Evolutionary conservation across 2,113 vertebrate species (phyloP).

Genomic region (Gallinago paraguaiae): DNA sequence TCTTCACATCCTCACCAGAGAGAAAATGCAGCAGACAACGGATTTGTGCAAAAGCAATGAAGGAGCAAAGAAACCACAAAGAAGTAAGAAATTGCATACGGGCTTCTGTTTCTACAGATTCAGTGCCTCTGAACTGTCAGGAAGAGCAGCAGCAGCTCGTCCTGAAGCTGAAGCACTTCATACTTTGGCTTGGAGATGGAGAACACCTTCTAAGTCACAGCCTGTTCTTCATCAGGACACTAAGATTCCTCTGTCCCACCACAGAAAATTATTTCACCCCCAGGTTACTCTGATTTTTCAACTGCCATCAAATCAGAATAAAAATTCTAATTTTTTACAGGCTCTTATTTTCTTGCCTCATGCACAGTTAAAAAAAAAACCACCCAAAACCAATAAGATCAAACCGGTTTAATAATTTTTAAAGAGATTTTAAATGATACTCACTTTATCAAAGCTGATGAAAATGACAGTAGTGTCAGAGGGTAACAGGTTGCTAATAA

Average conservation of each 20-base stretch:
- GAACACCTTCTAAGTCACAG: not conserved
- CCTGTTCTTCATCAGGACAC: not conserved
- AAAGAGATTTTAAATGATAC: constrained; percentile 72
- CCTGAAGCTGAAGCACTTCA: not conserved
- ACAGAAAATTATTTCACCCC: not conserved
- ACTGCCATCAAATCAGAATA: not conserved
- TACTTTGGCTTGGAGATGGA: not conserved
- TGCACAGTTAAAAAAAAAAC: constrained; percentile 1
- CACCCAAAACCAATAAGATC: constrained; percentile 24
- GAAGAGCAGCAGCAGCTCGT: not conserved
- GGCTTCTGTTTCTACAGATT: not conserved
- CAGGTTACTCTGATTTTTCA: not conserved
- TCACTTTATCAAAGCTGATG: constrained; percentile 71
- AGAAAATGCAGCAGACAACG: not conserved
- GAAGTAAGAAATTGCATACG: not conserved
- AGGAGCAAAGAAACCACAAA: not conserved
- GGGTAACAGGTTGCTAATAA: constrained; percentile 82
- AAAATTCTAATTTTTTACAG: not conserved
- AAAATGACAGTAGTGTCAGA: constrained; percentile 73
- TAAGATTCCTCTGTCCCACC: not conserved
- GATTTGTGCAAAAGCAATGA: not conserved
- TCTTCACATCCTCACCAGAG: not conserved
- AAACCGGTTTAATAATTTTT: constrained; percentile 74
- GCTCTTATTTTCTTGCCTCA: not conserved
- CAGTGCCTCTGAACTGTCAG: not conserved